A percentile compares a stretch with the other conserved stretches of the same genome.
Conservation (phyloP, 2,888 invertebrate species). For the Pediacus dermestoides region DNA sequence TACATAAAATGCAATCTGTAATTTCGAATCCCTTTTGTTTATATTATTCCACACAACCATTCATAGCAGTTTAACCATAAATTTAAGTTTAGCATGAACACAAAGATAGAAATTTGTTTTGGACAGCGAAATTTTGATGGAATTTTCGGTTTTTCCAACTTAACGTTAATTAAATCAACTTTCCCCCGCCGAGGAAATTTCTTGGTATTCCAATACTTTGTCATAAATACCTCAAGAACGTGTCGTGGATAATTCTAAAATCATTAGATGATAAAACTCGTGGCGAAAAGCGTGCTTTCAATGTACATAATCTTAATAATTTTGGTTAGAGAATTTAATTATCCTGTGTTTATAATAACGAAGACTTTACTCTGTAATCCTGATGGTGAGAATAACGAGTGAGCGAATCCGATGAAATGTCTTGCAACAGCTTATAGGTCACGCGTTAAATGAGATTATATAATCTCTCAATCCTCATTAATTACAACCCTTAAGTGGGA, state of each 20-base stretch:
- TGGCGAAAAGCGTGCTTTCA: constrained; percentile 2
- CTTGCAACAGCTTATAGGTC: constrained; percentile 41
- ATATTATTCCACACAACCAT: constrained; percentile 21
- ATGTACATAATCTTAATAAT: constrained; percentile 13
- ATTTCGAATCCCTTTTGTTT: constrained; percentile 31
- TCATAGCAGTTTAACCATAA: constrained; percentile 24
- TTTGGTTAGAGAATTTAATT: constrained; percentile 18
- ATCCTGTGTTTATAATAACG: constrained; percentile 19
- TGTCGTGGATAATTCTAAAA: too few relatives aligned
- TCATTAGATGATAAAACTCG: too few relatives aligned
- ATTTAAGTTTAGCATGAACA: constrained; percentile 22
- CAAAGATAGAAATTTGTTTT: constrained; percentile 18
- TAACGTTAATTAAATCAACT: too few relatives aligned
- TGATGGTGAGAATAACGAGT: constrained; percentile 20
- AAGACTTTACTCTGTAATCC: constrained; percentile 19
- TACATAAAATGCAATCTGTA: constrained; percentile 30
- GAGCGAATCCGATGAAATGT: constrained; percentile 35
- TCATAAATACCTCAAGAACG: too few relatives aligned
- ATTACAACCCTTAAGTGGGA: constrained; percentile 41
- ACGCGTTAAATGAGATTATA: constrained; percentile 46
- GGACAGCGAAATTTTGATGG: too few relatives aligned
- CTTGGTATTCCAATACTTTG: too few relatives aligned
- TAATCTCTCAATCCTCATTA: constrained; percentile 44
- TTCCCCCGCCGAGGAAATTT: too few relatives aligned
- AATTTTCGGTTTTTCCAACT: too few relatives aligned